Base-by-base conservation (phyloP, 2,888 invertebrate species). In the Dichetophora obliterata region DNA sequence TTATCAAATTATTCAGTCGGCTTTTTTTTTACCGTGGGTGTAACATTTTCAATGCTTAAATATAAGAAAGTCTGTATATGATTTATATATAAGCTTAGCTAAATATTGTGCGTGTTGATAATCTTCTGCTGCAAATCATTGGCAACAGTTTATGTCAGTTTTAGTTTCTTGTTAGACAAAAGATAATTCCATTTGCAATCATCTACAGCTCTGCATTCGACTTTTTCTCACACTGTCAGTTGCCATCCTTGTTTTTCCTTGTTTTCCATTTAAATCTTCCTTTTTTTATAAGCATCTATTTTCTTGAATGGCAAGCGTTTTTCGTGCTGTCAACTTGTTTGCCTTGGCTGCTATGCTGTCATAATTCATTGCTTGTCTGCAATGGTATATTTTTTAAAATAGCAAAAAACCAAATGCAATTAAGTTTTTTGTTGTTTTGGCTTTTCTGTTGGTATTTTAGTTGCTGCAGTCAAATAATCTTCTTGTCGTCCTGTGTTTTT, bases 331-430 rank as follows among this genome's bases (percentile, higher is more conserved):
- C 57, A 9, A 16, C 57, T 43, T 43, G 43, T 5, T 31, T 31
- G 31, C 31, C 31, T n/a, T n/a, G n/a, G 37, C 37, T 59, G 57
- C 31, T 37, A 34, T 6, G 37, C 57, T 71, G 37, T 71, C 34
- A 71, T 71, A 71, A 71, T 37, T 71, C 22, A 71, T 59, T 34
- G 57, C 52, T 52, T 52, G 57, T 24, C 52, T 68, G 37, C 68
- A 22, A 68, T 22, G 50, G 24, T 16, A 57, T 37, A 59, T 24
- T 22, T 43, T 43, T 5, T 59, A 14, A 9, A 54, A 54, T 54
- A 59, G 57, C 57, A 59, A 59, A 59, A 31, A 59, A 59, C 24
- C 27, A 22, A 59, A 71, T 57, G 71, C 37, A 37, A 71, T 71
- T 57, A 57, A 37, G 57, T 22, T 68, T 57, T 54, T 54, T 57